Evolutionary conservation across 2,113 vertebrate species (phyloP).

Genomic region (Columba livia): DNA sequence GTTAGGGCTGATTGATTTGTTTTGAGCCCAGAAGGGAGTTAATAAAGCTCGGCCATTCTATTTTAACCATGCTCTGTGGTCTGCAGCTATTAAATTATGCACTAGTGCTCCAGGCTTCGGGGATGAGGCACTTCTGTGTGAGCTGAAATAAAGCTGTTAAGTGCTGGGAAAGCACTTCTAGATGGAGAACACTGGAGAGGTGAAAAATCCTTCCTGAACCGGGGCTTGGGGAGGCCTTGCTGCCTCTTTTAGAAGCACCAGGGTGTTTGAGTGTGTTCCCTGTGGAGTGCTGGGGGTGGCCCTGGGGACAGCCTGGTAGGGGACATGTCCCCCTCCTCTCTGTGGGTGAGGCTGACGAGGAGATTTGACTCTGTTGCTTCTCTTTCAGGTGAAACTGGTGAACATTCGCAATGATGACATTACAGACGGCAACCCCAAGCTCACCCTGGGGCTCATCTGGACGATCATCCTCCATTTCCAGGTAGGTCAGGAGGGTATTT

Average conservation of each 20-base stretch:
- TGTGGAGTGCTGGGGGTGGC: background rate
- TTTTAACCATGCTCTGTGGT: background rate
- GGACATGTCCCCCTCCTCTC: background rate
- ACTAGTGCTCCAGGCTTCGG: background rate
- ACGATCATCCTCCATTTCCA: slow-evolving; percentile 99
- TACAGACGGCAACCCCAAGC: slow-evolving; percentile 96
- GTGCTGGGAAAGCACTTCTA: background rate
- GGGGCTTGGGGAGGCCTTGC: background rate
- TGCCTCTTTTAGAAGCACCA: background rate
- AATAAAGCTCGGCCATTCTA: background rate
- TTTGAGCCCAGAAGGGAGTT: background rate
- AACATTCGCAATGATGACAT: slow-evolving; percentile 99
- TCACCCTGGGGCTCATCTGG: slow-evolving; percentile 97
- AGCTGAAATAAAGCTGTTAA: background rate
- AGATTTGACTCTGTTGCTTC: background rate
- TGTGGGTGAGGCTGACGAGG: accelerated
- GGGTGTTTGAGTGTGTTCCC: background rate
- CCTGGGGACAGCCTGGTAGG: background rate
- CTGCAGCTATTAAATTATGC: slow-evolving; percentile 22
- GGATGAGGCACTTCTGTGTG: accelerated
- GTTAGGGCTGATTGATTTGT: background rate
- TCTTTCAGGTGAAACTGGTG: slow-evolving; percentile 91
- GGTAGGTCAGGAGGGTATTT: slow-evolving; percentile 71
- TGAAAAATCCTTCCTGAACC: background rate
- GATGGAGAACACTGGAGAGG: background rate